Evolutionary conservation across 2,113 vertebrate genomes (phyloP), one percentile per base, ranked within the genome.

Genomic region (Maccullochella peelii): DNA sequence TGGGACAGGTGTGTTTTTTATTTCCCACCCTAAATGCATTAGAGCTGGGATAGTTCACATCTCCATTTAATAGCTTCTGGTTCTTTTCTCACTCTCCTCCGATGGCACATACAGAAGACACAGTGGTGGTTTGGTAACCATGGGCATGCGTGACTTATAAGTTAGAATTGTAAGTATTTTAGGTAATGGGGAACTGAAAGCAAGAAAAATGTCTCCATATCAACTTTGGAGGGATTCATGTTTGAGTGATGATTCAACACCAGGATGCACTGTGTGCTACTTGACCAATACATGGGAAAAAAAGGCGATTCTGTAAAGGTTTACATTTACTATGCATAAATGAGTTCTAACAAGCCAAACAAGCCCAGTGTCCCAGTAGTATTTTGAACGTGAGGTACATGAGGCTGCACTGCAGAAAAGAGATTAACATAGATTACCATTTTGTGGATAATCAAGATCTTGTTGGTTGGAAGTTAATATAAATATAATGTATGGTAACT

Each of bases 1-100:
- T 84, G 63, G 74, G 93, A 94, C 95, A 95, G 94, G 94, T 95
- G 94, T 69, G 80, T 83, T 80, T 92, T 90, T 91, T 85, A 83
- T 81, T 71, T 79, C 38, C 38, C 40, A 23, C 58, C 27, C 63
- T 79, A 71, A 87, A 91, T 59, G 80, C 70, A 87, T 89, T 72
- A 65, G 72, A 85, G 77, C 69, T 72, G 71, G 63, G 65, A 91
- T 82, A 89, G 83, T 92, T 90, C 83, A 87, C 77, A 47, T 92
- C 71, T 91, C 82, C 18, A 65, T 90, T 91, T 80, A 87, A 92
- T 82, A 80, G 62, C 81, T 83, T 49, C 81, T 82, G 83, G 42
- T 84, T 79, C 59, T 70, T 88, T 91, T 91, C 84, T 89, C 83
- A 86, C 72, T 90, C 61, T 76, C 57, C 66, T 91, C 83, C 14